Conservation (phyloP, 2,888 invertebrate genomes). For the Tigriopus californicus region DNA sequence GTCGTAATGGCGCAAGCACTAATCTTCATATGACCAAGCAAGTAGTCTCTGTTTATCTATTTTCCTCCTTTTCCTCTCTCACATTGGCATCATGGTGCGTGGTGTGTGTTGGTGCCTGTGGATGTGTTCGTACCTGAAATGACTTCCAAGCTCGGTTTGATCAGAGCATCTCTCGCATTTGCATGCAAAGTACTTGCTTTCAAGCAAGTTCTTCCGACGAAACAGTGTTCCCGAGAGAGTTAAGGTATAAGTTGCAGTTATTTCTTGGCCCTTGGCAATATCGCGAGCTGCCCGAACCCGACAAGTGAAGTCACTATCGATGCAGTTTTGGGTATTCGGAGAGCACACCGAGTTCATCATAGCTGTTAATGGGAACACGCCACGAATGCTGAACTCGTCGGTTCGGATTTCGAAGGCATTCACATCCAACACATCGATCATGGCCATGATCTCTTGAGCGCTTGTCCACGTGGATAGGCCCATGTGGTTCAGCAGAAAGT, state of each 20-base stretch:
- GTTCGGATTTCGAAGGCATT: constrained; percentile 20
- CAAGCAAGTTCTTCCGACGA: not conserved
- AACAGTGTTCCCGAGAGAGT: constrained; percentile 1
- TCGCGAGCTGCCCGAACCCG: not conserved
- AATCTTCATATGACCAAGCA: too few species aligned
- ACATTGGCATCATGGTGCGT: too few species aligned
- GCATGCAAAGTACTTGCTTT: constrained; percentile 12
- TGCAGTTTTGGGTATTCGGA: constrained; percentile 12
- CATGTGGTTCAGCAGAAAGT: constrained; percentile 17
- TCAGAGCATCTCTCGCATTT: constrained; percentile 6
- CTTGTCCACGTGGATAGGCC: not conserved
- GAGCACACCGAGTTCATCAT: constrained; percentile 13
- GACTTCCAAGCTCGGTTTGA: constrained; percentile 10
- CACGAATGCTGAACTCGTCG: constrained; percentile 12
- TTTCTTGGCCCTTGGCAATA: constrained; percentile 5
- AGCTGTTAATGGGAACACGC: constrained; percentile 11
- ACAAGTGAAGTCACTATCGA: constrained; percentile 3
- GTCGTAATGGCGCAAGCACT: too few species aligned
- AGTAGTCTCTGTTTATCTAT: too few species aligned
- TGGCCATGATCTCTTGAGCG: constrained; percentile 17
- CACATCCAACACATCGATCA: constrained; percentile 19
- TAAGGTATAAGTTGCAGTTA: constrained; percentile 4
- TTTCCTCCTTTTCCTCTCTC: too few species aligned
- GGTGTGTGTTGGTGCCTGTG: too few species aligned
- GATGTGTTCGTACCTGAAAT: not conserved